These are phyloP conservation scores for Drosophila trapezifrons DNA, from an alignment of 1,140 invertebrate species.

Conservation along the genomic window DNA sequence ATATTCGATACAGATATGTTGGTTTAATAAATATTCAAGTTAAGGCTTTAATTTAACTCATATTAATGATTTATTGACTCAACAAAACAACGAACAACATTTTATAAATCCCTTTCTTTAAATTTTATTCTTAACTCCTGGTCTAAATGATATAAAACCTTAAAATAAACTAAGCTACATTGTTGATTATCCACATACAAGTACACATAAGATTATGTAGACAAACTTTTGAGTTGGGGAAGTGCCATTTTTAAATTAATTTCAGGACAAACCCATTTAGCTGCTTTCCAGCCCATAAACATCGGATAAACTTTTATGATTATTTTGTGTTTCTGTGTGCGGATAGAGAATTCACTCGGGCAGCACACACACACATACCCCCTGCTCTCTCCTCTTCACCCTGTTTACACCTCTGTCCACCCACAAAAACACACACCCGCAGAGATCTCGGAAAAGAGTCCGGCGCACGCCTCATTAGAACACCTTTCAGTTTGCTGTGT, in stretches of 20 bases:
- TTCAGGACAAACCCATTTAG: constrained; percentile 31
- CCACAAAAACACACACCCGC: constrained; percentile 23
- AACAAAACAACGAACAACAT: too few relatives aligned
- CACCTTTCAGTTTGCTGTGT: constrained; percentile 80
- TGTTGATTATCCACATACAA: too few relatives aligned
- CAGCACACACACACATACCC: constrained; percentile 31
- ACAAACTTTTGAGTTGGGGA: background rate
- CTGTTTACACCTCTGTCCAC: constrained; percentile 21
- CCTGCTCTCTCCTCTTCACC: background rate
- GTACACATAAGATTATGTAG: background rate
- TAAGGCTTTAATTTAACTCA: background rate
- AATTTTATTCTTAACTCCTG: too few relatives aligned
- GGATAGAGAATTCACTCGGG: constrained; percentile 53
- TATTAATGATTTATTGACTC: background rate
- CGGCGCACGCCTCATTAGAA: constrained; percentile 81
- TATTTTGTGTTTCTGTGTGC: constrained; percentile 17
- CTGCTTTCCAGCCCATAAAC: constrained; percentile 40
- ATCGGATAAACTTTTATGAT: constrained; percentile 39
- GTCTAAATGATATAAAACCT: background rate
- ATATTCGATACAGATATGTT: background rate
- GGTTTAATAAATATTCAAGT: background rate
- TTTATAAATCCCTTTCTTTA: too few relatives aligned
- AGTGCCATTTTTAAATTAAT: constrained; percentile 18
- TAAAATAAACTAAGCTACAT: background rate
- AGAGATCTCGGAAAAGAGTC: constrained; percentile 36